These are phyloP conservation scores for Nomada goodeniana DNA, from an alignment of 2,888 invertebrate genomes.

Conservation along the genomic window DNA sequence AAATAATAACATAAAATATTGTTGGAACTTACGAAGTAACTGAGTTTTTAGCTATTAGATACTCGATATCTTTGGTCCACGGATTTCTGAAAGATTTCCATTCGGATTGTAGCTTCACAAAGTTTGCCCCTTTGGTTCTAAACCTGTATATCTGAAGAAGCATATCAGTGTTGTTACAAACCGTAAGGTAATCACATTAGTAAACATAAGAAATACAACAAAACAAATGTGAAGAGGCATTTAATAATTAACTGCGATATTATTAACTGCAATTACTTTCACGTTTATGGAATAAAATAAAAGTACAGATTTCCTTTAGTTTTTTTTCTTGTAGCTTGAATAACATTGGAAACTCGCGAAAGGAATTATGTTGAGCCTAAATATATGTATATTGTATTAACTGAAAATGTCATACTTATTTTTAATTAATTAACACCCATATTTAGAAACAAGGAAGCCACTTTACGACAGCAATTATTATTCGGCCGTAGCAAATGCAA, in stretches of 20 bases:
- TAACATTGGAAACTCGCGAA: too few species aligned
- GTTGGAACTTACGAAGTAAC: slow-evolving; percentile 88
- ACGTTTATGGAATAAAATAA: not conserved
- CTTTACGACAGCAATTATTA: too few species aligned
- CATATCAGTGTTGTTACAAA: not conserved
- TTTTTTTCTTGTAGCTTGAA: too few species aligned
- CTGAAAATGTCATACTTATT: too few species aligned
- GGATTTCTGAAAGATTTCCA: slow-evolving; percentile 97
- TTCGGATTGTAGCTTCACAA: slow-evolving; percentile 91
- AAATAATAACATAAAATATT: not conserved
- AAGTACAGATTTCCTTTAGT: not conserved
- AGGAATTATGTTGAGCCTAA: too few species aligned
- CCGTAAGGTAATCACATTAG: not conserved
- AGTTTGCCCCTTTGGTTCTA: slow-evolving; percentile 91
- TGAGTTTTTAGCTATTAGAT: slow-evolving; percentile 94
- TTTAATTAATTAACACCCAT: too few species aligned
- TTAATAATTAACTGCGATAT: not conserved
- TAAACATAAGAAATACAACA: not conserved
- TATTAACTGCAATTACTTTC: not conserved
- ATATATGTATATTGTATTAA: too few species aligned
- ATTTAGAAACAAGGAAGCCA: too few species aligned
- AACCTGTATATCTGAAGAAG: slow-evolving; percentile 88
- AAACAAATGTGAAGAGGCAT: not conserved
- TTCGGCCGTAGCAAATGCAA: too few species aligned
- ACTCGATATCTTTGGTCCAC: slow-evolving; percentile 98